Evolutionary conservation across 2,888 invertebrate species (phyloP), one percentile per base, ranked within the genome.

Genomic region (Micoletzkya japonica): DNA sequence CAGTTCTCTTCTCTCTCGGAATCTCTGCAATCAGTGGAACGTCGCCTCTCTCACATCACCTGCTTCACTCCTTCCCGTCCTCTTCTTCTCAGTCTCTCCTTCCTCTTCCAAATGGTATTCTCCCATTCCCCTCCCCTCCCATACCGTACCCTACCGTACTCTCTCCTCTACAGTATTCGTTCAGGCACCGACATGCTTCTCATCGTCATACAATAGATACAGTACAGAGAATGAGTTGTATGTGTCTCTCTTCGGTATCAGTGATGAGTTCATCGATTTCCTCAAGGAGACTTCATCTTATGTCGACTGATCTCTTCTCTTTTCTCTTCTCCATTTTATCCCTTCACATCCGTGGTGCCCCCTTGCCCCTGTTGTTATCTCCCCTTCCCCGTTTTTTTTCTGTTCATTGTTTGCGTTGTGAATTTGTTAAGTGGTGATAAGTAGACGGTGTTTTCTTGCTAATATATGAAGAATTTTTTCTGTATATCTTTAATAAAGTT

Each of bases 151-250:
- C 20, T 20, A 50, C 7, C 50, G 3, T 7, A 50, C n/a, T n/a
- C n/a, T 44, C 44, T 20, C 44, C 44, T 26, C 26, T n/a, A 30
- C 6, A 56, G 3, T 3, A 56, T 17, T 56, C 20, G 36, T 54
- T 1, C 36, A 66, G 64, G 64, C 64, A 17, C 10, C 64, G 14
- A n/a, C 32, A 28, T 36, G 37, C 28, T 28, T 26, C 4, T 10
- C 28, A 1, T 24, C 52, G 2, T 37, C 54, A 37, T 66, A 66
- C 37, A 54, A 66, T 24, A 36, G 54, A 66, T 66, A 66, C 37
- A 30, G 54, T 17, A 66, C 64, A 24, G 64, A 66, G 37, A 37
- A 49, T 26, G 64, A 66, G 28, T 37, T 66, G 37, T 66, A 66
- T 30, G 64, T 66, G 20, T 37, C 64, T 10, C 37, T 66, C 54